A percentile compares a stretch with the other conserved stretches of the same genome.
Evolutionary conservation across 1,140 invertebrate genomes (phyloP).

Genomic region (Megalopta genalis): DNA sequence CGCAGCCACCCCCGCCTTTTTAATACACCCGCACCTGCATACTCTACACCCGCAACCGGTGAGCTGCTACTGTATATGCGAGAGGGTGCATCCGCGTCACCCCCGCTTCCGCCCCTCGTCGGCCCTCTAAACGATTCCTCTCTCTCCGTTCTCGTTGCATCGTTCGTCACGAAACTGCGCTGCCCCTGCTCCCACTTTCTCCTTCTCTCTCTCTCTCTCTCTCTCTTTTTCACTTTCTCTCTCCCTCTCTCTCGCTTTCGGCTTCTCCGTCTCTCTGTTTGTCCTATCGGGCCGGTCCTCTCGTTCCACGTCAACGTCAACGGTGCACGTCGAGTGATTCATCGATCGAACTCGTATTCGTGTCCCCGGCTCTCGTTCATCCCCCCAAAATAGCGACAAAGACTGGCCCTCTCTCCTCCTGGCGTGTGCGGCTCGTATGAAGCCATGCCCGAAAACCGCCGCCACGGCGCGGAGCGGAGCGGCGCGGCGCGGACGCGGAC

Average conservation of each 20-base stretch:
- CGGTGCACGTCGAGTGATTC: conserved; percentile 72
- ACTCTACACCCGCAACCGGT: conserved; percentile 63
- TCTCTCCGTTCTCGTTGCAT: neutral
- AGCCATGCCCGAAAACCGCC: conserved; percentile 54
- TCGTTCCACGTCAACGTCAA: conserved; percentile 71
- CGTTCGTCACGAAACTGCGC: neutral
- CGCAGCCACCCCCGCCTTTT: conserved; percentile 74
- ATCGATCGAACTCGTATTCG: conserved; percentile 70
- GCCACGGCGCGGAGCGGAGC: conserved; percentile 22
- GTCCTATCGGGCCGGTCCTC: conserved; percentile 48
- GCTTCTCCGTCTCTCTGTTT: conserved; percentile 19
- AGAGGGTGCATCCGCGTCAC: conserved; percentile 46
- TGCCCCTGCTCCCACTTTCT: neutral
- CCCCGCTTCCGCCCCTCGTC: conserved; percentile 6
- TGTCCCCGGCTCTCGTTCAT: conserved; percentile 61
- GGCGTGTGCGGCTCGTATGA: conserved; percentile 22
- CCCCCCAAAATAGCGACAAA: conserved; percentile 72
- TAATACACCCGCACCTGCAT: conserved; percentile 74
- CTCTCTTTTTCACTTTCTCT: conserved; percentile 22
- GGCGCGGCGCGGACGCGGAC: no score
- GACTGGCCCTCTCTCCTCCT: conserved; percentile 61
- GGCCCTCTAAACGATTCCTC: neutral
- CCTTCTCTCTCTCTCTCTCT: neutral
- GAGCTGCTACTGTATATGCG: conserved; percentile 55
- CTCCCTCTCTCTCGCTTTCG: neutral